phyloP scores from a whole-genome alignment of 2,113 vertebrate species.

The Caranx ignobilis region DNA sequence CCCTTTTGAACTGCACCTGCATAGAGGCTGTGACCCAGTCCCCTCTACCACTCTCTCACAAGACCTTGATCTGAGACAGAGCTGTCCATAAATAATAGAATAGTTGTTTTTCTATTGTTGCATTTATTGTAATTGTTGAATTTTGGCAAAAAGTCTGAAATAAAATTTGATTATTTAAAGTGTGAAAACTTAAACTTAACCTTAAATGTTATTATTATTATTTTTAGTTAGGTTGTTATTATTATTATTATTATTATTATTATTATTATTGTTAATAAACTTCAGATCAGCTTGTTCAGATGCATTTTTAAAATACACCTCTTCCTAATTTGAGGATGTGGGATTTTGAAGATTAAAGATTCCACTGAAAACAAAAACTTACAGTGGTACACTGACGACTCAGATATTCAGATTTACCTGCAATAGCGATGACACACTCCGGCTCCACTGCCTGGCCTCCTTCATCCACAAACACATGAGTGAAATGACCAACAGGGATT shows the following conservation, averaged over 20 bases:
- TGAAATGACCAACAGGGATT: conserved; percentile 87
- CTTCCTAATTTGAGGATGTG: background rate
- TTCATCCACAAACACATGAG: conserved; percentile 95
- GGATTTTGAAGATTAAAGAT: background rate
- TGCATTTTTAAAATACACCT: background rate
- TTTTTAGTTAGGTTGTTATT: too few species aligned
- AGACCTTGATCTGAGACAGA: background rate
- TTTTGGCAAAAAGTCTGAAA: too few species aligned
- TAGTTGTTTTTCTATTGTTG: background rate
- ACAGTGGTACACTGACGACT: background rate
- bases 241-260: too few species aligned
- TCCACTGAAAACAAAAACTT: background rate
- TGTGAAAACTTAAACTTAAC: too few species aligned
- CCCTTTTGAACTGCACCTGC: background rate
- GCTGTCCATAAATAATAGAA: too few species aligned
- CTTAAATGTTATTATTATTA: too few species aligned
- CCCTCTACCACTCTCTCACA: background rate
- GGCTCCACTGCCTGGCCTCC: conserved; percentile 90
- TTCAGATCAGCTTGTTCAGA: background rate
- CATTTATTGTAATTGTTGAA: too few species aligned
- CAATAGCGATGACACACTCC: conserved; percentile 88
- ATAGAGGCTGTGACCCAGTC: too few species aligned
- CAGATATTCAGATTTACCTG: conserved; percentile 83
- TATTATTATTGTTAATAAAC: too few species aligned
- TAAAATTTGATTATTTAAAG: too few species aligned